phyloP scores from a whole-genome alignment of 1,140 invertebrate genomes.

The Apolygus lucorum region DNA sequence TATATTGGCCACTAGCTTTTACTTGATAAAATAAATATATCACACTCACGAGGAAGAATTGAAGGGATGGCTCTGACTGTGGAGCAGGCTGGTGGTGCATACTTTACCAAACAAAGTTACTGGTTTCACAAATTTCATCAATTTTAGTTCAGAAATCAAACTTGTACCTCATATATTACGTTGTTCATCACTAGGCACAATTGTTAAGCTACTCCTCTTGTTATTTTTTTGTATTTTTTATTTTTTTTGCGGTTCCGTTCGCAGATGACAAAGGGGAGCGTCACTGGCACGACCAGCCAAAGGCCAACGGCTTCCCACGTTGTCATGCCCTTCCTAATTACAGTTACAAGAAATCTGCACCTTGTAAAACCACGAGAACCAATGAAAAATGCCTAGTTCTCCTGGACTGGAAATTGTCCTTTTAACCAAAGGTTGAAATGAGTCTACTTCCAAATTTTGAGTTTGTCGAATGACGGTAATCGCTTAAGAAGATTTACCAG shows the following conservation, averaged over 20 bases:
- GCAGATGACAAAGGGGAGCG: conserved; percentile 32
- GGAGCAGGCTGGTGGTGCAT: neutral
- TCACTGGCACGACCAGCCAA: conserved; percentile 19
- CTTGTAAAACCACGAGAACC: conserved; percentile 8
- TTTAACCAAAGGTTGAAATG: conserved; percentile 3
- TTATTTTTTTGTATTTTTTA: conserved; percentile 1
- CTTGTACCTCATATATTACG: neutral
- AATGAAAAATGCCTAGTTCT: neutral
- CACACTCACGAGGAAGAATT: too few relatives aligned
- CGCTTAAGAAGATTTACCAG: neutral
- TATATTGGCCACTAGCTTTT: too few relatives aligned
- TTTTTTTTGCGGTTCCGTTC: conserved; percentile 35
- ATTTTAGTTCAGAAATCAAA: neutral
- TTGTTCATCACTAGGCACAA: neutral
- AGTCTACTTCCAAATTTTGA: too few relatives aligned
- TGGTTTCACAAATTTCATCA: neutral
- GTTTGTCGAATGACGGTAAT: neutral
- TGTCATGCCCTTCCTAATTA: conserved; percentile 14
- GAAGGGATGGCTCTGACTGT: too few relatives aligned
- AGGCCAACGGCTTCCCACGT: conserved; percentile 13
- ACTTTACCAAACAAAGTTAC: neutral
- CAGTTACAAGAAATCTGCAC: conserved; percentile 12
- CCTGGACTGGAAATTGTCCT: neutral
- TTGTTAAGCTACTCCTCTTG: neutral
- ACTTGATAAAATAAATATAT: too few relatives aligned